Evolutionary conservation across 64 coral and sea anemone species (phyloP).

Genomic region (Trachythela sp.): DNA sequence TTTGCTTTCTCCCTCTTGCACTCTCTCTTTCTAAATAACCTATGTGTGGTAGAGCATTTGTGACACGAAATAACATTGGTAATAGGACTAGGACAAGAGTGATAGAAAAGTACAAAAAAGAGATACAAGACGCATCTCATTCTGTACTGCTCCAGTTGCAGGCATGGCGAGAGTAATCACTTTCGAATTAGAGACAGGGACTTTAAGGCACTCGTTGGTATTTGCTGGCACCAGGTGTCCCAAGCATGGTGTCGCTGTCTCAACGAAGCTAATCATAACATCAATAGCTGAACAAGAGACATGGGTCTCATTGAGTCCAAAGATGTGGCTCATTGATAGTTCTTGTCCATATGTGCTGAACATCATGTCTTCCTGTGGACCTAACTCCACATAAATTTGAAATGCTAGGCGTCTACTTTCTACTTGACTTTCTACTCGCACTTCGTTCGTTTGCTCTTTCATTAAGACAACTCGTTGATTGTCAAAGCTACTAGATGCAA

Average conservation of each 20-base stretch:
- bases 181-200: not conserved
- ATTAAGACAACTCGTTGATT: not conserved
- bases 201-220: not conserved
- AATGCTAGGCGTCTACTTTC: not conserved
- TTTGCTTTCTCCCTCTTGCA: not conserved
- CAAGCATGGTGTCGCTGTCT: slow-evolving; percentile 6
- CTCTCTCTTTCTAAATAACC: not conserved
- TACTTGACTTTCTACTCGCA: not conserved
- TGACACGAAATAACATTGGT: not conserved
- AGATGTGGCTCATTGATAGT: not conserved
- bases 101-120: not conserved
- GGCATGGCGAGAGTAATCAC: not conserved
- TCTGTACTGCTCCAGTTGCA: not conserved
- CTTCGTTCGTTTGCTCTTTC: not conserved
- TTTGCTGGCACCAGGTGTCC: not conserved
- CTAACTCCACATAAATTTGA: not conserved
- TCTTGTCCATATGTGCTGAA: not conserved
- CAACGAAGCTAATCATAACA: not conserved
- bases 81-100: not conserved
- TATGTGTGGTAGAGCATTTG: not conserved
- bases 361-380: not conserved
- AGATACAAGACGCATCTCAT: not conserved
- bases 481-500: not conserved
- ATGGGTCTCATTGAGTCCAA: not conserved
- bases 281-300: not conserved